Conservation (phyloP, 2,113 vertebrate species). For the Platysternon megacephalum region DNA sequence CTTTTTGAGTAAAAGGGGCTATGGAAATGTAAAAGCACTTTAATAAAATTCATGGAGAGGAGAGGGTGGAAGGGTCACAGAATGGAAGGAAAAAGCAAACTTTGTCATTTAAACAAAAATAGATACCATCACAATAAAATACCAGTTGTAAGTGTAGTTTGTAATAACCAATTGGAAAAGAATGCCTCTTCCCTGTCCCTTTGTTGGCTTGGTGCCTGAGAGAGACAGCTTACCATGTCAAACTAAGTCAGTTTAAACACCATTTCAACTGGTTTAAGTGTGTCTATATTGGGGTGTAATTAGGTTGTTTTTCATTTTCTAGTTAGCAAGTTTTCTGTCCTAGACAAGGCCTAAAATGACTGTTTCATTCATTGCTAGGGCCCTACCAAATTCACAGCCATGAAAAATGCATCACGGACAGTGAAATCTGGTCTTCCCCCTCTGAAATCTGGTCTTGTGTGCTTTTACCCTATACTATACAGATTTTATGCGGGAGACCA, state of each 20-base stretch:
- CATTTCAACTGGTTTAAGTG: no score
- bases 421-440: no score
- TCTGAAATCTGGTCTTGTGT: no score
- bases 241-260: background rate
- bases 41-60: background rate
- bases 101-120: background rate
- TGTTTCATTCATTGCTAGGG: background rate
- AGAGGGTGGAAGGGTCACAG: background rate
- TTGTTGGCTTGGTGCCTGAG: background rate
- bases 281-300: background rate
- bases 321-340: background rate
- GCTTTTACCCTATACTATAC: no score
- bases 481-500: no score
- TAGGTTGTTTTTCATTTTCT: background rate
- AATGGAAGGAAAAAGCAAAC: background rate
- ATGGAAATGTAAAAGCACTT: rapidly evolving
- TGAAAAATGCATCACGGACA: no score
- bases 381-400: no score
- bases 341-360: background rate
- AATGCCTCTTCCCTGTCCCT: background rate
- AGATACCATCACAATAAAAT: background rate
- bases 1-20: background rate
- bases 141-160: background rate
- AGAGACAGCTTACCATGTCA: background rate
- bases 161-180: background rate